Evolutionary conservation across 2,797 vertebrate genomes (phyloP).

Genomic region (Astyanax mexicanus): DNA sequence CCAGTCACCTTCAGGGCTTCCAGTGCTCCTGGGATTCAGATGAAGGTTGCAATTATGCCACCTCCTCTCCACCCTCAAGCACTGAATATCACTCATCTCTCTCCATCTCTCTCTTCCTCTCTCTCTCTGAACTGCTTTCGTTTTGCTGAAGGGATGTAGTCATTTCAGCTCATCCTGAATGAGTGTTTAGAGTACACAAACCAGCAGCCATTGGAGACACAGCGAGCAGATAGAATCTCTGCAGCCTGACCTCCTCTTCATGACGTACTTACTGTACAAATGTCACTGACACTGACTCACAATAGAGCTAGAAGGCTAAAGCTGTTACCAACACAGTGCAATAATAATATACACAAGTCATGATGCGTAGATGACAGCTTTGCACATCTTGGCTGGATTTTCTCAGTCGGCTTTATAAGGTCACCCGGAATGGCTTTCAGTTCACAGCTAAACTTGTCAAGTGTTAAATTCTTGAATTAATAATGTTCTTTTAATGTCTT

Average conservation of each 20-base stretch:
- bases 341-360: constrained; percentile 3
- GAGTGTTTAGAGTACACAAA: constrained; percentile 46
- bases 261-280: constrained; percentile 23
- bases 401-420: no score
- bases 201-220: constrained; percentile 19
- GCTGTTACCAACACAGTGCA: background rate
- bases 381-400: no score
- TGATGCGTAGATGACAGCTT: constrained; percentile 13
- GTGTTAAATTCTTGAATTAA: no score
- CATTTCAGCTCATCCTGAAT: constrained; percentile 41
- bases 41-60: constrained; percentile 77
- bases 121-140: constrained; percentile 49
- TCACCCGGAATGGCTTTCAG: no score
- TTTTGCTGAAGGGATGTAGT: constrained; percentile 22
- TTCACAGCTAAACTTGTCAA: no score
- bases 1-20: constrained; percentile 62
- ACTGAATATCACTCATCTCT: constrained; percentile 29
- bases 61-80: constrained; percentile 39
- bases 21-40: constrained; percentile 72
- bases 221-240: background rate
- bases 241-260: background rate
- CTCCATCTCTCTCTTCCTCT: constrained; percentile 31
- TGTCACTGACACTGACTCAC: constrained; percentile 13
- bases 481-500: no score
- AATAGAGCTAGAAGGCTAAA: constrained; percentile 2